These are phyloP conservation scores for Fragum fragum DNA, from an alignment of 2,888 invertebrate species.

Conservation along the genomic window DNA sequence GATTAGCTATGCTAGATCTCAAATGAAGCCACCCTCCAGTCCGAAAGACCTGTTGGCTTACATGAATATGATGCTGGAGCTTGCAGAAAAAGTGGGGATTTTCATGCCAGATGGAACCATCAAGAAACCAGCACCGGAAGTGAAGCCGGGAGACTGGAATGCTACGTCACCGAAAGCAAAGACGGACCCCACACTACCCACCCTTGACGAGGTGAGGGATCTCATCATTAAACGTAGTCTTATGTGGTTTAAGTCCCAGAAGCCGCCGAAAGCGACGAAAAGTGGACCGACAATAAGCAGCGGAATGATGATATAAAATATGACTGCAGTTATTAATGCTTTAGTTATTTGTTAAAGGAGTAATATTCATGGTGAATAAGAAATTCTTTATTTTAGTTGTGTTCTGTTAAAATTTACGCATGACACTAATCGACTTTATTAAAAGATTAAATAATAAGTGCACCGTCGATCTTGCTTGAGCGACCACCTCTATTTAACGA, in stretches of 20 bases:
- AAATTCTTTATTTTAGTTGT: too few relatives aligned
- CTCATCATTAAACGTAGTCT: neutral
- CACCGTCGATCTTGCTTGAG: too few relatives aligned
- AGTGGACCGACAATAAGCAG: neutral
- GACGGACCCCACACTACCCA: neutral
- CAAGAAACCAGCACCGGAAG: neutral
- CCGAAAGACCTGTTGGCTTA: neutral
- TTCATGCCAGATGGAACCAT: constrained; percentile 7
- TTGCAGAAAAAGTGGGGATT: neutral
- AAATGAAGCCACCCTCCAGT: neutral
- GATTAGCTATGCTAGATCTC: neutral
- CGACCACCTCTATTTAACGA: too few relatives aligned
- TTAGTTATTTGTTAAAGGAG: too few relatives aligned
- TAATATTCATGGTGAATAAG: too few relatives aligned
- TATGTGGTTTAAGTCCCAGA: constrained; percentile 7
- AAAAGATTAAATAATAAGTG: too few relatives aligned
- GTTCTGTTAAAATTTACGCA: too few relatives aligned
- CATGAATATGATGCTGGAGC: constrained; percentile 6
- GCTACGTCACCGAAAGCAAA: neutral
- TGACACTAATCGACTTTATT: too few relatives aligned
- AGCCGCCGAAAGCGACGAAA: neutral
- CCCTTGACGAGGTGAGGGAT: neutral
- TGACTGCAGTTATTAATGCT: too few relatives aligned
- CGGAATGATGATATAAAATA: neutral
- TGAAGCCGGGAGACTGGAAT: neutral